Base-by-base conservation (phyloP, 2,888 invertebrate genomes). In the Lochmaea capreae region DNA sequence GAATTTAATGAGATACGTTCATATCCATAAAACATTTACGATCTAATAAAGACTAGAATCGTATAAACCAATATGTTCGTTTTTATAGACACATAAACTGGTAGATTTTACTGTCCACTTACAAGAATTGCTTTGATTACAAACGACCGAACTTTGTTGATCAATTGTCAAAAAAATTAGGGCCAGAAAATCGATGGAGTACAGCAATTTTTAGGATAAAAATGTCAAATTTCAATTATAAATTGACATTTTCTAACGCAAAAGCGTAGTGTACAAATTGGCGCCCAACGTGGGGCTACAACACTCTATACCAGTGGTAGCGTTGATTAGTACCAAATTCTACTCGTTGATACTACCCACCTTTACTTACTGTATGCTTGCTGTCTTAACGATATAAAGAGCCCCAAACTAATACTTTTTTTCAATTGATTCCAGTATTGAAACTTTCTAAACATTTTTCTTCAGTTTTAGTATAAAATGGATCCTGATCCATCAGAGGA, bases 401-500 rank as follows among this genome's bases (percentile, higher is more conserved):
- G 26, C 26, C n/a, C n/a, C n/a, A n/a, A n/a, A n/a, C n/a, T n/a
- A 26, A 26, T 11, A 33, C 4, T 33, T 42, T 61, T 62, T 62
- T 42, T 16, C 8, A 42, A 4, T 33, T 16, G 10, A 11, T 62
- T 42, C 1, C 6, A 39, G 1, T 39, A 39, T 39, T 39, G 8
- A 39, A 39, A 39, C 8, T 39, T 39, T 39, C 33, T 39, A 39
- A 14, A 54, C 10, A 26, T 10, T 33, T 22, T 18, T 33, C 14
- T 57, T 10, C 16, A 33, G 5, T 18, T 57, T 67, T 54, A 49
- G 43, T 18, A 18, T 66, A 74, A 58, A 6, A 69, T 71, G 66
- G 76, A 78, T 8, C 57, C 72, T 2, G 76, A 76, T 54, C 49
- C 69, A 18, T 39, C 67, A 8, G 75, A 76, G 46, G 72, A 69